Conservation (phyloP, 2,797 vertebrate genomes). For the Pelodytes ibericus region DNA sequence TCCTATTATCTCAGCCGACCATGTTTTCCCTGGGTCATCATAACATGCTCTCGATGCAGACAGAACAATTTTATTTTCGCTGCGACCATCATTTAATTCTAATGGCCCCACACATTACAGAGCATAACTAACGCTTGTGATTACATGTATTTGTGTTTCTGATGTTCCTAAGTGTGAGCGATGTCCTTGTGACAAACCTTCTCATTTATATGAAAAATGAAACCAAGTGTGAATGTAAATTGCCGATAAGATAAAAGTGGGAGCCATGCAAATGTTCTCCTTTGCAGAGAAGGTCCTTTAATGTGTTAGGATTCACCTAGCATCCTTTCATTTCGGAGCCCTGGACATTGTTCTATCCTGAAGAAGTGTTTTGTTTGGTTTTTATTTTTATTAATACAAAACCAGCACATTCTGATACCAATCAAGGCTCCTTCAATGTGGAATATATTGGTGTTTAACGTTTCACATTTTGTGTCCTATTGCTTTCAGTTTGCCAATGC, state of each 20-base stretch:
- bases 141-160: constrained; percentile 66
- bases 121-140: constrained; percentile 4
- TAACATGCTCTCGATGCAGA: no score
- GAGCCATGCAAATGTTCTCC: constrained; percentile 77
- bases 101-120: background rate
- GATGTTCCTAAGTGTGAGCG: constrained; percentile 80
- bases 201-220: constrained; percentile 88
- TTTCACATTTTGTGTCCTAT: background rate
- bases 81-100: no score
- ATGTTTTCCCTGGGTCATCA: no score
- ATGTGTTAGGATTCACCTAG: constrained; percentile 89
- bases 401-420: constrained; percentile 60
- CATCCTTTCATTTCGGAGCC: constrained; percentile 77
- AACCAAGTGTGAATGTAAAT: constrained; percentile 83
- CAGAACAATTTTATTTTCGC: no score
- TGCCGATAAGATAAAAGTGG: constrained; percentile 90
- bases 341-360: constrained; percentile 73
- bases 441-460: constrained; percentile 57
- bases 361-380: constrained; percentile 62
- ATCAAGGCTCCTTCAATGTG: constrained; percentile 63
- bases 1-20: no score
- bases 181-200: constrained; percentile 82
- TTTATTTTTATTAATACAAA: constrained; percentile 59
- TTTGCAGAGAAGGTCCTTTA: constrained; percentile 81
- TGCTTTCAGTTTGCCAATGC: background rate